Base-by-base conservation (phyloP, 2,797 vertebrate species). In the Argentina silus region DNA sequence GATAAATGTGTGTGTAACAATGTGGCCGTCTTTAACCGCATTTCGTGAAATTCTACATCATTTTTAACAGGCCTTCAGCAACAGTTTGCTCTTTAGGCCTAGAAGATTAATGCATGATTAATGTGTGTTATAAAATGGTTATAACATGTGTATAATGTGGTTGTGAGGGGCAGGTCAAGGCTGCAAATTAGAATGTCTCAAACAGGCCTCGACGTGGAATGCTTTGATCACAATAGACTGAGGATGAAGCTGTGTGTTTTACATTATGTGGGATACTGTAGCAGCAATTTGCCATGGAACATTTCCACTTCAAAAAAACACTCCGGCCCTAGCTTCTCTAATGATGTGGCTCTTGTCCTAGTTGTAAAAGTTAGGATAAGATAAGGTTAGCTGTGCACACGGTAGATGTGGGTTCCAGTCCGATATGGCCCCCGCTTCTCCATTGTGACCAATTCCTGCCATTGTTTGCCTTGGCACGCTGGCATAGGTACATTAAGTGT, bases 381-480 rank as follows among this genome's bases (percentile, higher is more conserved):
- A 86, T 87, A 85, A 86, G 78, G 68, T 76, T 85, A 85, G 82
- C 74, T 43, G 67, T 15, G 59, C 27, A 36, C 27, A 36, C 27
- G 69, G 45, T 68, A 66, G 68, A 62, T 77, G 77, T 1, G 21
- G 48, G 55, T 71, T 70, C 45, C 63, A 71, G 72, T 55, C 64
- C 42, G 65, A 74, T 44, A 68, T 55, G 36, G 51, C 11, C 66
- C 63, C 63, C 56, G 70, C 86, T 86, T 81, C 48, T 51, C 69
- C 51, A 85, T 86, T 89, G 83, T 84, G 76, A 61, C 60, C 27
- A 76, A 78, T 85, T 87, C 85, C 85, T 87, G 85, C 17, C 27
- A 75, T 86, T 89, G 81, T 89, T 85, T 85, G 78, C 1, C 7
- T 82, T 88, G 78, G 78, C 79, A 2, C 44, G 53, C 68, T 42